These are phyloP conservation scores for Tetrao urogallus DNA, from an alignment of 2,113 vertebrate genomes.

Conservation along the genomic window DNA sequence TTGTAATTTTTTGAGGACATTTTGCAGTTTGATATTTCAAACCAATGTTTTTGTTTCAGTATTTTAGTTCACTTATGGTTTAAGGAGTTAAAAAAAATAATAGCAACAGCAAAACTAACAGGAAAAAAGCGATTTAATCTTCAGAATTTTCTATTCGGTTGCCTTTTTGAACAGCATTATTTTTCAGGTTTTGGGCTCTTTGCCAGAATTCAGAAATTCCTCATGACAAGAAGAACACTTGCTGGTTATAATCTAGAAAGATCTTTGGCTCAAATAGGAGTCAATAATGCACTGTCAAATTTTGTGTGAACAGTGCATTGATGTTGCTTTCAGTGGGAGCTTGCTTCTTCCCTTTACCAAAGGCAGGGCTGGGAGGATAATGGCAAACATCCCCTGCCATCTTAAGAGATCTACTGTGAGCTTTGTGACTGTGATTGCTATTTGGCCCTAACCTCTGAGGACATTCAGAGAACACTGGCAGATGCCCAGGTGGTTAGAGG, in stretches of 20 bases:
- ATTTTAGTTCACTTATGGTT: neutral
- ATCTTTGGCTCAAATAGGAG: neutral
- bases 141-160: neutral
- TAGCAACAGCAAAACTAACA: neutral
- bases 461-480: neutral
- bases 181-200: neutral
- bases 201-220: neutral
- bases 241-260: neutral
- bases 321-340: neutral
- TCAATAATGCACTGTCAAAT: neutral
- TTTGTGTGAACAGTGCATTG: neutral
- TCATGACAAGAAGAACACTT: neutral
- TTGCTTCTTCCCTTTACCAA: neutral
- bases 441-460: neutral
- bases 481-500: rapidly evolving
- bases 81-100: neutral
- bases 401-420: neutral
- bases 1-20: neutral
- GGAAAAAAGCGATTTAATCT: neutral
- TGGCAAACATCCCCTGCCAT: neutral
- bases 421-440: neutral
- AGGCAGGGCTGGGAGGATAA: neutral
- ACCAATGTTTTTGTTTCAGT: neutral
- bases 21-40: neutral
- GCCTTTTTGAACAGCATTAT: neutral